These are phyloP conservation scores for Oligia latruncula DNA, from an alignment of 2,888 invertebrate genomes.

Conservation along the genomic window DNA sequence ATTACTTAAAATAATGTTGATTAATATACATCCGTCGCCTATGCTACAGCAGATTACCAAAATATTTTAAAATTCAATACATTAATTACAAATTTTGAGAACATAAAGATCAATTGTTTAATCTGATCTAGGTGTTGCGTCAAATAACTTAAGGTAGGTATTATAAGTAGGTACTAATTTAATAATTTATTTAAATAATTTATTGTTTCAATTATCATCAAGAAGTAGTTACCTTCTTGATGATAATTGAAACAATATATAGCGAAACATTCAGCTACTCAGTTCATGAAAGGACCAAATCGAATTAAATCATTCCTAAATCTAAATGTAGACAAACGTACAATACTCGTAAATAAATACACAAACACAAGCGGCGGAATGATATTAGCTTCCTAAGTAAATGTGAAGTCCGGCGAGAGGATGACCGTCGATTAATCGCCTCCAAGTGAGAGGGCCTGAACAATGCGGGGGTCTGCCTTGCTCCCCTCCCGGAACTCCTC, in stretches of 20 bases:
- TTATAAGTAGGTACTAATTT: too few species aligned
- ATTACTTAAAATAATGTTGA: constrained; percentile 42
- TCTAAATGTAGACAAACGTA: constrained; percentile 1
- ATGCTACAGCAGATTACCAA: constrained; percentile 26
- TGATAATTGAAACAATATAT: constrained; percentile 4
- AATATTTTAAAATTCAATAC: neutral
- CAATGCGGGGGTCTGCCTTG: constrained; percentile 99
- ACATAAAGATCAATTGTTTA: neutral
- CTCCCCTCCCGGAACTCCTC: constrained; percentile 99
- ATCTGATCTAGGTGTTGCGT: neutral
- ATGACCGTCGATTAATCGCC: constrained; percentile 92
- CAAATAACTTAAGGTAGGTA: neutral
- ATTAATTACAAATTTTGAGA: neutral
- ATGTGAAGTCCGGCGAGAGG: constrained; percentile 89
- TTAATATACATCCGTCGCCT: constrained; percentile 65
- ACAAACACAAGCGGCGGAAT: constrained; percentile 71
- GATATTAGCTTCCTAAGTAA: constrained; percentile 77
- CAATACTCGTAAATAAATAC: constrained; percentile 1
- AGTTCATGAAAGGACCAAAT: constrained; percentile 13
- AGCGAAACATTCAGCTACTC: neutral
- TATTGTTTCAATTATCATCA: too few species aligned
- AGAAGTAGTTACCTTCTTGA: neutral
- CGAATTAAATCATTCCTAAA: constrained; percentile 10
- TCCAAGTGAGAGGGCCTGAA: constrained; percentile 97
- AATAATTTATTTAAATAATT: too few species aligned